Base-by-base conservation (phyloP, 2,113 vertebrate species). In the Motacilla alba region DNA sequence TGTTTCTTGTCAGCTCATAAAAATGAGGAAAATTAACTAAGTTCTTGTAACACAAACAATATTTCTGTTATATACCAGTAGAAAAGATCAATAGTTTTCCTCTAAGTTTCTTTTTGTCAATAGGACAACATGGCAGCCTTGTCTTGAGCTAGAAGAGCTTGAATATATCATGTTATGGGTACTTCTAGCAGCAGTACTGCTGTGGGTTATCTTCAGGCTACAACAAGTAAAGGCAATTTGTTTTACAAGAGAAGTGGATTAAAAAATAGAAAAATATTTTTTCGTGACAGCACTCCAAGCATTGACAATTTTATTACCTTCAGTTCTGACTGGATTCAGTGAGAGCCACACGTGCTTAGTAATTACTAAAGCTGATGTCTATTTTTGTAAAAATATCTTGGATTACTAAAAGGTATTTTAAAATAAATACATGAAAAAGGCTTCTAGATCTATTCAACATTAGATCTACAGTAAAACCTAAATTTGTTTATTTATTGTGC, bases 31-130 rank as follows among this genome's bases (percentile, higher is more conserved):
- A 78, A 82, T 70, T 43, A 83, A 53, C 14, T 3, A 41, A 84
- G 33, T 47, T 73, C 10, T 87, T 87, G 14, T 69, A 69, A 44
- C 20, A 72, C 43, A 28, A 62, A 20, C 35, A 83, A 2, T 41
- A 59, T 94, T 74, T 68, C 30, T 86, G 7, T 49, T 72, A 55
- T 37, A 18, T 69, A 39, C 39, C 26, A 24, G 12, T n/a, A 81
- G 60, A 83, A 92, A 64, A 91, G 41, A 83, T 85, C 43, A 60
- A 89, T 52, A 93, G 72, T 91, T 93, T 91, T 94, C 80, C 49
- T 73, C 76, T 80, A 80, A 83, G 7, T 85, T 75, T 35, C 15
- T 60, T 83, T 82, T 60, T 75, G 19, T 60, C 46, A 47, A 10
- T 39, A 52, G 39, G 24, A 31, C 87, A 76, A 47, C 12, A 67